These are phyloP conservation scores for Gobiocypris rarus DNA, from an alignment of 2,113 vertebrate genomes.

Conservation along the genomic window DNA sequence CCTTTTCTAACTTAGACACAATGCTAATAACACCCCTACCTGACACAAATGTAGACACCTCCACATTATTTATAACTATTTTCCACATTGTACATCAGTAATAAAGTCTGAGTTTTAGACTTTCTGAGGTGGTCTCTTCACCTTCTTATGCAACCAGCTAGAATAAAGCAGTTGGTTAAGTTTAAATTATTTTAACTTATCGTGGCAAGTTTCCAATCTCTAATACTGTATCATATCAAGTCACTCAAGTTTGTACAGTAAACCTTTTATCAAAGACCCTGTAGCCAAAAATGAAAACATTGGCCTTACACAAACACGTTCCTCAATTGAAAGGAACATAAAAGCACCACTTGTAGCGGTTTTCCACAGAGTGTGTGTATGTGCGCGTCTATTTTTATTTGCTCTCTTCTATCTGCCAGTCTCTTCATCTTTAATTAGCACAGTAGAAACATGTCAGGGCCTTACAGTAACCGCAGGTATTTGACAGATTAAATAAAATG, in stretches of 20 bases:
- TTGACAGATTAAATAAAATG: constrained; percentile 59
- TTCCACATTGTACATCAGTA: not conserved
- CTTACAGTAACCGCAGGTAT: constrained; percentile 56
- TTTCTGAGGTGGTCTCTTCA: not conserved
- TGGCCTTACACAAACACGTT: constrained; percentile 10
- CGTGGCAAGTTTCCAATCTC: not conserved
- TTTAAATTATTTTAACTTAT: not conserved
- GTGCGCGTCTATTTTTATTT: constrained; percentile 47
- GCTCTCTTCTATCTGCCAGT: constrained; percentile 43
- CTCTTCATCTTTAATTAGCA: constrained; percentile 53
- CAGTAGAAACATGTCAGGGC: constrained; percentile 60
- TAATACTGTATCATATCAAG: not conserved
- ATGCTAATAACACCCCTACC: not conserved
- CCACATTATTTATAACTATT: not conserved
- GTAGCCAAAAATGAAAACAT: constrained; percentile 2
- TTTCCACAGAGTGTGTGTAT: not conserved
- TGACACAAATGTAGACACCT: not conserved
- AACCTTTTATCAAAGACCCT: not conserved
- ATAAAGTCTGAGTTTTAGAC: not conserved
- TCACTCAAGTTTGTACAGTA: constrained; percentile 20
- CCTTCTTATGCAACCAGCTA: not conserved
- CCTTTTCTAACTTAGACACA: not conserved
- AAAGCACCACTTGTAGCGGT: constrained; percentile 8
- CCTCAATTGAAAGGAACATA: not conserved
- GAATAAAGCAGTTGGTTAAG: not conserved